Conservation (phyloP, 2,113 vertebrate species). For the Epinephelus moara region DNA sequence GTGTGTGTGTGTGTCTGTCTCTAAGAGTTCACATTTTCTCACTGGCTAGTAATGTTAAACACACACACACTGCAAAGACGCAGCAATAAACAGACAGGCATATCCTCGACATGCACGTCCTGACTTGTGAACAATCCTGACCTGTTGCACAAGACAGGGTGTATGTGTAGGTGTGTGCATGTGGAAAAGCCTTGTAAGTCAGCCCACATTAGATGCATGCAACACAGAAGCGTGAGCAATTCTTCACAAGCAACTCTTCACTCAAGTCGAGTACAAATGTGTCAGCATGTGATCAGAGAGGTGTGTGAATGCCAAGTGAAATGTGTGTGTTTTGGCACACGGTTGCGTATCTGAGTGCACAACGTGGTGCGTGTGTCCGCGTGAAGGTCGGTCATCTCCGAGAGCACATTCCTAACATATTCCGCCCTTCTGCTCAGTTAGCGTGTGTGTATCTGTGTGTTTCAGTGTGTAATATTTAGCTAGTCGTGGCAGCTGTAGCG, state of each 20-base stretch:
- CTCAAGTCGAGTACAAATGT: constrained; percentile 15
- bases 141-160: constrained; percentile 70
- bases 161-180: constrained; percentile 30
- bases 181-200: constrained; percentile 10
- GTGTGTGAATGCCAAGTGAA: constrained; percentile 3
- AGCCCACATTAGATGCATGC: constrained; percentile 5
- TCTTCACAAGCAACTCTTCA: constrained; percentile 19
- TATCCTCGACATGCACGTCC: constrained; percentile 62
- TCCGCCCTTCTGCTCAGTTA: constrained; percentile 63
- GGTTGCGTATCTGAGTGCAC: constrained; percentile 9
- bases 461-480: constrained; percentile 66
- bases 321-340: constrained; percentile 42
- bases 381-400: constrained; percentile 56
- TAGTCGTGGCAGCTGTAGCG: constrained; percentile 46
- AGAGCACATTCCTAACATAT: constrained; percentile 75
- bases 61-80: constrained; percentile 17
- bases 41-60: constrained; percentile 12
- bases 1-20: neutral
- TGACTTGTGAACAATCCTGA: constrained; percentile 78
- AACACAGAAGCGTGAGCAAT: neutral
- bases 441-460: constrained; percentile 41
- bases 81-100: constrained; percentile 18
- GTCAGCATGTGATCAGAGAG: constrained; percentile 42
- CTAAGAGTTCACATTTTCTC: constrained; percentile 58
- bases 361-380: constrained; percentile 36